Conservation (phyloP, 2,113 vertebrate genomes). For the Larimichthys crocea region DNA sequence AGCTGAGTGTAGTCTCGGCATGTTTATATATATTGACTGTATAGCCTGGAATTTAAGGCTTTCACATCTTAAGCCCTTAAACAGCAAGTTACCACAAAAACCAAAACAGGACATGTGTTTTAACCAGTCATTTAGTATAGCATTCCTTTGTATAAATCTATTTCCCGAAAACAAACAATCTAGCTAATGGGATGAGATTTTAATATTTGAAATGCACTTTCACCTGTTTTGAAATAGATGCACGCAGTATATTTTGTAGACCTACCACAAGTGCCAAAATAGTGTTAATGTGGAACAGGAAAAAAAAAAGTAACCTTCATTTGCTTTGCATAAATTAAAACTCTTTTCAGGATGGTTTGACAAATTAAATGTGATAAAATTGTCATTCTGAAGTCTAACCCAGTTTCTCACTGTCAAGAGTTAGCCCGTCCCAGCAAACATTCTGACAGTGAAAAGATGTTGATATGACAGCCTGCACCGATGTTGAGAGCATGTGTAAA, state of each 20-base stretch:
- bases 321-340: background rate
- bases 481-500: slow-evolving; percentile 54
- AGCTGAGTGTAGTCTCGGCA: background rate
- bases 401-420: slow-evolving; percentile 48
- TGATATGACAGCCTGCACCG: slow-evolving; percentile 53
- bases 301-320: background rate
- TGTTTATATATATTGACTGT: background rate
- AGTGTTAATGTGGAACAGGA: background rate
- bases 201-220: slow-evolving; percentile 7
- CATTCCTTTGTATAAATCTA: background rate
- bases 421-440: slow-evolving; percentile 38
- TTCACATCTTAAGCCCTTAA: background rate
- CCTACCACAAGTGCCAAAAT: background rate
- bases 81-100: background rate
- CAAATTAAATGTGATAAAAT: slow-evolving; percentile 39
- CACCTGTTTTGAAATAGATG: background rate
- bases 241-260: background rate
- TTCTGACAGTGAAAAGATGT: slow-evolving; percentile 31
- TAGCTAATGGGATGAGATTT: background rate
- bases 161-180: slow-evolving; percentile 4
- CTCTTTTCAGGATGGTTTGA: background rate
- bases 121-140: background rate
- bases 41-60: background rate
- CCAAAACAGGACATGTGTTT: background rate
- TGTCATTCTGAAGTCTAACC: slow-evolving; percentile 45